phyloP scores from a whole-genome alignment of 2,888 invertebrate genomes.

The Sclerodermus sp. region DNA sequence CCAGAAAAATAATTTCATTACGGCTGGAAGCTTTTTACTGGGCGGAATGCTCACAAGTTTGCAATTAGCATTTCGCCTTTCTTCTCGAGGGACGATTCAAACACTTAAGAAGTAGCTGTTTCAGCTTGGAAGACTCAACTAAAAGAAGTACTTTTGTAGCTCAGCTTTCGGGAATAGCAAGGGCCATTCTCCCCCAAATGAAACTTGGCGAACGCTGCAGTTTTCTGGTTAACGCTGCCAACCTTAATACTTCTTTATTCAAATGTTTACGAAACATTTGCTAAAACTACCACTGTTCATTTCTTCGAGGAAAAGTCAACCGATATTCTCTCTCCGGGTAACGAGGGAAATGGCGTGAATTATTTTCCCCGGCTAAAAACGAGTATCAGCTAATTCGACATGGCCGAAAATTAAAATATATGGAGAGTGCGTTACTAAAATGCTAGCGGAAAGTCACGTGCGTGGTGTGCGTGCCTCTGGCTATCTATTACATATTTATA shows the following conservation, averaged over 20 bases:
- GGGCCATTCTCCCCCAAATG: too few species aligned
- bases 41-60: background rate
- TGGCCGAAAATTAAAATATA: too few species aligned
- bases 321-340: too few species aligned
- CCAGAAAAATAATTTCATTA: too few species aligned
- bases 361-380: too few species aligned
- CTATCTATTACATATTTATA: too few species aligned
- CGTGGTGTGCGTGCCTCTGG: too few species aligned
- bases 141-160: conserved; percentile 4
- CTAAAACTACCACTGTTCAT: background rate
- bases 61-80: conserved; percentile 7
- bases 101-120: conserved; percentile 1
- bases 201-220: background rate
- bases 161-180: background rate
- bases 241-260: background rate
- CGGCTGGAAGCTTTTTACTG: background rate
- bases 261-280: background rate
- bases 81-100: conserved; percentile 6
- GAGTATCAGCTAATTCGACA: too few species aligned
- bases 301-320: too few species aligned
- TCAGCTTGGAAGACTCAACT: conserved; percentile 5
- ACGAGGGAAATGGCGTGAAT: too few species aligned
- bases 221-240: background rate
- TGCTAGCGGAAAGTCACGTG: too few species aligned
- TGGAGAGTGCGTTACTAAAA: too few species aligned